Evolutionary conservation across 2,888 invertebrate genomes (phyloP).

Genomic region (Salpingus planirostris): DNA sequence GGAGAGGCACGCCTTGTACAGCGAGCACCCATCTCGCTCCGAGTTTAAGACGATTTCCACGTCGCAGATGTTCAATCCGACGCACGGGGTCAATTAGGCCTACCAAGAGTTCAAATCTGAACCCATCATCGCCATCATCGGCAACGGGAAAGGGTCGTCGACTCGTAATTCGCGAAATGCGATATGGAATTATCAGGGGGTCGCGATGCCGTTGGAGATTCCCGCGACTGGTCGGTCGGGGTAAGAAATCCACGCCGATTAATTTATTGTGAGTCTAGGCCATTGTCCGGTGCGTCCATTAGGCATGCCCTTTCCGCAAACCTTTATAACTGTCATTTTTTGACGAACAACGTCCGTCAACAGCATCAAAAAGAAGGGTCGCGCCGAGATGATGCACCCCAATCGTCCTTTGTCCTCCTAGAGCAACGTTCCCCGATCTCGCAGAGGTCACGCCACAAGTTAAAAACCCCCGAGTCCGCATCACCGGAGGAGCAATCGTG

Average conservation of each 20-base stretch:
- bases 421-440: too few species aligned
- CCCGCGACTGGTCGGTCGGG: too few species aligned
- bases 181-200: too few species aligned
- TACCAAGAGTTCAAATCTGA: too few species aligned
- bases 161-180: background rate
- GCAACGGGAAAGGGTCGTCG: too few species aligned
- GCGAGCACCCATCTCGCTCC: conserved; percentile 1
- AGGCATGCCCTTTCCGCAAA: too few species aligned
- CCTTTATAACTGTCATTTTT: conserved; percentile 20
- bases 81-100: conserved; percentile 8
- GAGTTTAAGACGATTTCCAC: conserved; percentile 6
- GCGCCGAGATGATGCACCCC: conserved; percentile 1
- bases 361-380: conserved; percentile 2
- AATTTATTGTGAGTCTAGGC: too few species aligned
- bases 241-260: too few species aligned
- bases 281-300: too few species aligned
- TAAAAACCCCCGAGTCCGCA: conserved; percentile 27
- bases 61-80: conserved; percentile 9
- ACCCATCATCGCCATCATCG: too few species aligned
- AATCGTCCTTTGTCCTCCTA: conserved; percentile 10
- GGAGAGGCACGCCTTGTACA: too few species aligned
- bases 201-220: too few species aligned
- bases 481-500: conserved; percentile 21
- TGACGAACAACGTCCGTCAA: conserved; percentile 21
- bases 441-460: conserved; percentile 33